A percentile compares a stretch with the other conserved stretches of the same genome.
phyloP scores from a whole-genome alignment of 2,797 vertebrate species.

The Enteromius paludinosus region DNA sequence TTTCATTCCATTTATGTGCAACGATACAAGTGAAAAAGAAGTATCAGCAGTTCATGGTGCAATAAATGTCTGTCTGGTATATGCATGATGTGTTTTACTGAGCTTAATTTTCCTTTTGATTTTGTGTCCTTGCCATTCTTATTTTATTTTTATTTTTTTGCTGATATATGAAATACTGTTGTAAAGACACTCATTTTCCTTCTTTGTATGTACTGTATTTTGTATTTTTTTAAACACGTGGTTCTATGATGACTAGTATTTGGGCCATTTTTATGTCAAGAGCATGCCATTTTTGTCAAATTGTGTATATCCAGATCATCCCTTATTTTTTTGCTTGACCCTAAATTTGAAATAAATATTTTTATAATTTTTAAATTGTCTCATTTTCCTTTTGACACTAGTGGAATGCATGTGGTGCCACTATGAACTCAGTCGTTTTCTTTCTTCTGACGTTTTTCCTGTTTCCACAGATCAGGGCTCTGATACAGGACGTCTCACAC shows the following conservation, averaged over 20 bases:
- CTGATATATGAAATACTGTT: background rate
- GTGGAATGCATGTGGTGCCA: conserved; percentile 35
- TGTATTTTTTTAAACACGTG: background rate
- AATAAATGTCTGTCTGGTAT: background rate
- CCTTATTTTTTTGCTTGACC: background rate
- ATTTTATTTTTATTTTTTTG: conserved; percentile 1
- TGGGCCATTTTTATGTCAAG: background rate
- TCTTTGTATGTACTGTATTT: background rate
- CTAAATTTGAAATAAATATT: conserved; percentile 38
- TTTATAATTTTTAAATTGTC: conserved; percentile 28
- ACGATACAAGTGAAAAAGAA: conserved; percentile 28
- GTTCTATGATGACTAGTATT: conserved; percentile 12
- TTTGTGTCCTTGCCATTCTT: background rate
- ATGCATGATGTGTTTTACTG: conserved; percentile 17
- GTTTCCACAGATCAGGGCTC: conserved; percentile 65
- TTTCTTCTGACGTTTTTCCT: conserved; percentile 53
- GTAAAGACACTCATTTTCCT: background rate
- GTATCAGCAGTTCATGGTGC: conserved; percentile 7
- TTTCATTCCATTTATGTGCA: background rate
- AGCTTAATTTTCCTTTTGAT: conserved; percentile 39
- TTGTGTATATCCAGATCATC: conserved; percentile 12
- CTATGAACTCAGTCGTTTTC: conserved; percentile 24
- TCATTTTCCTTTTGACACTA: conserved; percentile 47
- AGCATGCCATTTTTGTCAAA: conserved; percentile 14
- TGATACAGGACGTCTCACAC: conserved; percentile 80